Conservation (phyloP, 2,888 invertebrate genomes). For the Romanomermis culicivorax region DNA sequence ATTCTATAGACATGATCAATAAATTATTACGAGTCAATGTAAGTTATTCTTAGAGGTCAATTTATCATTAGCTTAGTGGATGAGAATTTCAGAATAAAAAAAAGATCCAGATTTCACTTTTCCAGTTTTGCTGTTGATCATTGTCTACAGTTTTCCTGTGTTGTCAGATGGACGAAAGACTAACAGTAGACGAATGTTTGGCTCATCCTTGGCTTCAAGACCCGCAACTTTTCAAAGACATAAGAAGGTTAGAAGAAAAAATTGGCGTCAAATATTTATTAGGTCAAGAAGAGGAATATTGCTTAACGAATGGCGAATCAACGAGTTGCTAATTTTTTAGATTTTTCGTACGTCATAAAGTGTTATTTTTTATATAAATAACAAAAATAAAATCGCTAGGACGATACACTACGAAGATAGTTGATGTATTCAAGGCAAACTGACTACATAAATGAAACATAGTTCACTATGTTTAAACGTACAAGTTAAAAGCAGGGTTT, state of each 20-base stretch:
- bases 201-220: conserved; percentile 24
- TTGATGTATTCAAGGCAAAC: too few relatives aligned
- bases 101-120: not conserved
- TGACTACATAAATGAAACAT: too few relatives aligned
- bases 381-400: too few relatives aligned
- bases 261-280: conserved; percentile 14
- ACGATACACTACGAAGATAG: too few relatives aligned
- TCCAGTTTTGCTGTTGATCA: not conserved
- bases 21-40: conserved; percentile 65
- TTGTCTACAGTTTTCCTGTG: not conserved
- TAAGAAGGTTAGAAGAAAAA: conserved; percentile 20
- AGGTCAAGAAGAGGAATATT: conserved; percentile 10
- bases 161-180: conserved; percentile 23
- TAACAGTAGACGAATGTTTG: conserved; percentile 24
- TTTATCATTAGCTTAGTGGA: not conserved
- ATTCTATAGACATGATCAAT: conserved; percentile 87
- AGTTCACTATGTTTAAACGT: too few relatives aligned
- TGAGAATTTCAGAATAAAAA: not conserved
- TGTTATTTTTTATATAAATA: too few relatives aligned
- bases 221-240: conserved; percentile 20
- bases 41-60: conserved; percentile 25
- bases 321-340: too few relatives aligned
- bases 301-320: too few relatives aligned
- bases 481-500: too few relatives aligned
- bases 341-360: too few relatives aligned